Conservation (phyloP, 1,140 invertebrate genomes). For the Zophobas morio region DNA sequence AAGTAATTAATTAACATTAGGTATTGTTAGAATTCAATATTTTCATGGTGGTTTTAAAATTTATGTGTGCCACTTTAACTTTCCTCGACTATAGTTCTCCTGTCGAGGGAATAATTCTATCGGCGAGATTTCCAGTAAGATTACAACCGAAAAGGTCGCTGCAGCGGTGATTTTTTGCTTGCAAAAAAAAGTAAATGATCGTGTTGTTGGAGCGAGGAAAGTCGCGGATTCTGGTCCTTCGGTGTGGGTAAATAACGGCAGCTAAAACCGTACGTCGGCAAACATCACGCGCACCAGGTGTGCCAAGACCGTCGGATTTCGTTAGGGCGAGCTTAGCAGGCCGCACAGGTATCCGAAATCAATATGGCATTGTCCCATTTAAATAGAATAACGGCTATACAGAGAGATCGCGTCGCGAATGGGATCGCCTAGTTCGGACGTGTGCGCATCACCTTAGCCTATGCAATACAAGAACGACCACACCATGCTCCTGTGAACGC, state of each 20-base stretch:
- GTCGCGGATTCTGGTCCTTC: too few species aligned
- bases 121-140: too few species aligned
- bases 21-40: too few species aligned
- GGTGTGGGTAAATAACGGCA: not conserved
- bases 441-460: constrained; percentile 52
- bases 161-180: too few species aligned
- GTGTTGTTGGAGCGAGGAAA: too few species aligned
- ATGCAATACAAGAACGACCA: constrained; percentile 24
- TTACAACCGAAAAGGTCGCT: too few species aligned
- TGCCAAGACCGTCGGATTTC: constrained; percentile 12
- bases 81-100: too few species aligned
- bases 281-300: constrained; percentile 23
- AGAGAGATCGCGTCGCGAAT: constrained; percentile 55
- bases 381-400: constrained; percentile 40
- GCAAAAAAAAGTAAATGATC: too few species aligned
- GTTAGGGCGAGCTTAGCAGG: constrained; percentile 16
- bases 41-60: too few species aligned
- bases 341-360: constrained; percentile 28
- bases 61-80: too few species aligned
- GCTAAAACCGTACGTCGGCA: not conserved
- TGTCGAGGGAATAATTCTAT: too few species aligned
- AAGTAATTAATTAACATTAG: too few species aligned
- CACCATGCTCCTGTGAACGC: constrained; percentile 66
- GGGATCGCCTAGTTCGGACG: constrained; percentile 65
- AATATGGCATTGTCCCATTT: constrained; percentile 30